Percentiles rank a stretch among this genome's conserved stretches.
These are phyloP conservation scores for Megaceryle alcyon DNA, from an alignment of 2,797 vertebrate species.

Conservation along the genomic window DNA sequence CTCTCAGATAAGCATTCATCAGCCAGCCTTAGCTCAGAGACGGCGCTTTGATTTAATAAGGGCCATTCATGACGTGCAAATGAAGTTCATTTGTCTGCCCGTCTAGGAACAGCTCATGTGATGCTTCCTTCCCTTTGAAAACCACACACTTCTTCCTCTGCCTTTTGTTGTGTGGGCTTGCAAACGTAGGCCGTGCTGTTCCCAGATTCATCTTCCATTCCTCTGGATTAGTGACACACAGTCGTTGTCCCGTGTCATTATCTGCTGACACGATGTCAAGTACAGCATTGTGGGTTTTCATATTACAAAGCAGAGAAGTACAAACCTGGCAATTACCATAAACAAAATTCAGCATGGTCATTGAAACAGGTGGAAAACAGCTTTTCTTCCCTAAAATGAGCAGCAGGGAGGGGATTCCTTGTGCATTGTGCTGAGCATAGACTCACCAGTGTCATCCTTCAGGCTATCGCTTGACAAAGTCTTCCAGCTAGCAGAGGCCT, in stretches of 20 bases:
- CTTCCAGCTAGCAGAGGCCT: background rate
- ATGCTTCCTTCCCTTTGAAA: slow-evolving; percentile 45
- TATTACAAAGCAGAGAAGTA: background rate
- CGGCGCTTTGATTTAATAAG: slow-evolving; percentile 1
- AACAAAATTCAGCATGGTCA: background rate
- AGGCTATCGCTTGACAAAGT: background rate
- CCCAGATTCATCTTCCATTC: slow-evolving; percentile 22
- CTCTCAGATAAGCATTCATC: slow-evolving; percentile 19
- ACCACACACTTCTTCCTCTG: background rate
- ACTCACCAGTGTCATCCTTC: background rate
- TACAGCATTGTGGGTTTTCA: background rate
- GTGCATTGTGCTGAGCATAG: background rate
- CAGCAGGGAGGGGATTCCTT: background rate
- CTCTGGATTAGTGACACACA: background rate
- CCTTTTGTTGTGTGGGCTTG: slow-evolving; percentile 14
- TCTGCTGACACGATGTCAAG: background rate
- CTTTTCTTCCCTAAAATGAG: background rate
- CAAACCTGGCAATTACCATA: background rate
- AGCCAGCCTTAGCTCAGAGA: background rate
- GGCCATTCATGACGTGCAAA: slow-evolving; percentile 55
- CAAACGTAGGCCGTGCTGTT: background rate
- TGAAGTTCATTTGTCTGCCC: slow-evolving; percentile 34
- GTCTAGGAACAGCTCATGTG: slow-evolving; percentile 28
- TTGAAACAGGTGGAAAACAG: background rate
- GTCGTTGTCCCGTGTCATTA: background rate